phyloP scores from a whole-genome alignment of 2,113 vertebrate genomes.

The Pontoporia blainvillei region DNA sequence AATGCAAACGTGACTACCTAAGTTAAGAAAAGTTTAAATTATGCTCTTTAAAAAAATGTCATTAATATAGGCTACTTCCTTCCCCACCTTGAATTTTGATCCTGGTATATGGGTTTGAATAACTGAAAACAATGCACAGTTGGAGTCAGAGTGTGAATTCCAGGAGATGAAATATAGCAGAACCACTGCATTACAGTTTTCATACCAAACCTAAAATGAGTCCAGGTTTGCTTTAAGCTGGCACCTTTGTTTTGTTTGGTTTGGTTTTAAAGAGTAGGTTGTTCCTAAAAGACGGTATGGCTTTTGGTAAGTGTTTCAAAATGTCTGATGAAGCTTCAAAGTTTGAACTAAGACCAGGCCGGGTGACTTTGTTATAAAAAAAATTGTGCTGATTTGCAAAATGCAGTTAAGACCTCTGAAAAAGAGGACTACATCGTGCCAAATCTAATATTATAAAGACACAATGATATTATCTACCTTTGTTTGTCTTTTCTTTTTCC shows the following conservation, averaged over 20 bases:
- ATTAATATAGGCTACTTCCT: neutral
- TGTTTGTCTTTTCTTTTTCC: neutral
- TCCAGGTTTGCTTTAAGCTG: neutral
- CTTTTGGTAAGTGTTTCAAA: neutral
- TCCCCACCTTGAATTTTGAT: neutral
- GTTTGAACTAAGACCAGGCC: neutral
- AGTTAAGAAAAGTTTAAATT: neutral
- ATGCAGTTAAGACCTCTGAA: neutral
- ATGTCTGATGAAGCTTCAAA: neutral
- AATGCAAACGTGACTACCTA: neutral
- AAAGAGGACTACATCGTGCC: neutral
- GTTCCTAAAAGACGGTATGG: neutral
- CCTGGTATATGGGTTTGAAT: neutral
- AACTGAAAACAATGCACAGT: neutral
- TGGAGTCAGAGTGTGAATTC: neutral
- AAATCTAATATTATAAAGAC: neutral
- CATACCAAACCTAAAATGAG: neutral
- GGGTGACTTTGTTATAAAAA: slow-evolving; percentile 7
- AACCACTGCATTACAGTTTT: neutral
- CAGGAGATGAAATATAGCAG: neutral
- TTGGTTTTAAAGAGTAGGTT: neutral
- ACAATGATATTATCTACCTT: neutral
- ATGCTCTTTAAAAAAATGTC: neutral
- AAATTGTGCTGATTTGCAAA: neutral
- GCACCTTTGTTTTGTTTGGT: neutral